Evolutionary conservation across 2,113 vertebrate species (phyloP).

Genomic region (Macaca fascicularis): T2T-MFA8v1.1 NC_088391.1:17527501-17528000

Average conservation of each 20-base stretch:
- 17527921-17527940: conserved; percentile 38
- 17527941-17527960: conserved; percentile 33
- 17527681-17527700: background rate
- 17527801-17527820: background rate
- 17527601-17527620: background rate
- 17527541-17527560: background rate
- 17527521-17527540: background rate
- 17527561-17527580: background rate
- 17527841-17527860: conserved; percentile 27
- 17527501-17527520: background rate
- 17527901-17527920: conserved; percentile 48
- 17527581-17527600: background rate
- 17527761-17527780: background rate
- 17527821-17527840: background rate
- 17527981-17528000: background rate
- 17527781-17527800: background rate
- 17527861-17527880: conserved; percentile 24
- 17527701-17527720: conserved; percentile 3
- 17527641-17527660: background rate
- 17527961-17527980: background rate
- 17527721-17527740: background rate
- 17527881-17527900: conserved; percentile 47
- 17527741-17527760: background rate
- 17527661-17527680: background rate
- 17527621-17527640: background rate